phyloP scores from a whole-genome alignment of 2,113 vertebrate genomes.

The Micromys minutus region DNA sequence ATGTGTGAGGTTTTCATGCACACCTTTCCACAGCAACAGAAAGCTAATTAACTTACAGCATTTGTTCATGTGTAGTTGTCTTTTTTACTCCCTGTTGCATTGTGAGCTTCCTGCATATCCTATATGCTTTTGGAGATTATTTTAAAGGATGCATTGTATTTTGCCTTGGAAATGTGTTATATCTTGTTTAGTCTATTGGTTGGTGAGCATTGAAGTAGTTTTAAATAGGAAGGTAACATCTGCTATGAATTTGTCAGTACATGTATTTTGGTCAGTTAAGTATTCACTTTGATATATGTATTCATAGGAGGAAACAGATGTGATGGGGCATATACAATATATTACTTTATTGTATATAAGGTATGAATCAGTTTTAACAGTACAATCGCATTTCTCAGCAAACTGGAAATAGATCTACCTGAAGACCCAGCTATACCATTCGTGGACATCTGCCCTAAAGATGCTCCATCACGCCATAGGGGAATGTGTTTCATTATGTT shows the following conservation, averaged over 20 bases:
- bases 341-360: not conserved
- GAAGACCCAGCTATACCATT: too few relatives aligned
- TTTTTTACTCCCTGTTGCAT: not conserved
- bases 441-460: too few relatives aligned
- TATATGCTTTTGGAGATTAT: not conserved
- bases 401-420: too few relatives aligned
- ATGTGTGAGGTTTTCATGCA: not conserved
- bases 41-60: not conserved
- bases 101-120: not conserved
- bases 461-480: too few relatives aligned
- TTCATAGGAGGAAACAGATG: not conserved
- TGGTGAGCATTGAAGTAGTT: not conserved
- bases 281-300: not conserved
- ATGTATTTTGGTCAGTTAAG: not conserved
- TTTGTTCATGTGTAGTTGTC: not conserved
- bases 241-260: not conserved
- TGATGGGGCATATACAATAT: not conserved
- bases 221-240: not conserved
- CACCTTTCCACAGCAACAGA: not conserved
- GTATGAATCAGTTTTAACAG: not conserved
- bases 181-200: not conserved
- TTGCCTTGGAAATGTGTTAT: not conserved
- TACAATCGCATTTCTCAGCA: not conserved
- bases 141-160: not conserved
- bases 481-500: too few relatives aligned